phyloP scores from a whole-genome alignment of 2,113 vertebrate genomes.

The Paramormyrops kingsleyae region DNA sequence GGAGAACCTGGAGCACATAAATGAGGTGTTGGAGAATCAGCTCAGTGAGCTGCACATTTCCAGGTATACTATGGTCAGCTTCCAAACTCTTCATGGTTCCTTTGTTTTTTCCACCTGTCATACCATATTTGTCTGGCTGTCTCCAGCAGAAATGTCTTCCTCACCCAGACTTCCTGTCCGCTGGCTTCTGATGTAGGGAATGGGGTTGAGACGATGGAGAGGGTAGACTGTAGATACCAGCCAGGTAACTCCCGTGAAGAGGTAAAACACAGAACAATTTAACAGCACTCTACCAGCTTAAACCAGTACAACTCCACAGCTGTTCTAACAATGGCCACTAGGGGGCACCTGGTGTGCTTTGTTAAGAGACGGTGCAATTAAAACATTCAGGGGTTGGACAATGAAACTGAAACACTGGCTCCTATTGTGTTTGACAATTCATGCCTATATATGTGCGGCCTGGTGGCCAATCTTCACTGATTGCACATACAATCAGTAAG shows the following conservation, averaged over 20 bases:
- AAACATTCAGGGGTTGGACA: background rate
- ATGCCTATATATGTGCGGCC: background rate
- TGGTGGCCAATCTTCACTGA: background rate
- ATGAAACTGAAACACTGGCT: background rate
- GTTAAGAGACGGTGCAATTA: background rate
- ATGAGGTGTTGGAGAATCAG: constrained; percentile 53
- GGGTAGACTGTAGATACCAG: background rate
- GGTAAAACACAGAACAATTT: background rate
- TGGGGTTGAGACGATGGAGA: constrained; percentile 26
- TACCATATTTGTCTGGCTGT: constrained; percentile 5
- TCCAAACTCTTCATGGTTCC: background rate
- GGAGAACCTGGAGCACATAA: constrained; percentile 63
- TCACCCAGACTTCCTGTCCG: constrained; percentile 42
- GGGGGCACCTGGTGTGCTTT: constrained; percentile 4
- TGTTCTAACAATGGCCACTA: background rate
- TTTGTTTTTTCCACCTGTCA: background rate
- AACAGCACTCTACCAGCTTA: background rate
- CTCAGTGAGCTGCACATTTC: constrained; percentile 49
- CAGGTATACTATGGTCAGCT: constrained; percentile 47
- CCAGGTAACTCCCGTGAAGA: constrained; percentile 37
- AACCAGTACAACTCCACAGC: background rate
- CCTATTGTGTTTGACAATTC: background rate
- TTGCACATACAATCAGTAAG: background rate
- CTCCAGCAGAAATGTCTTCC: constrained; percentile 47
- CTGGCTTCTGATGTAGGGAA: constrained; percentile 13